Evolutionary conservation across 2,888 invertebrate genomes (phyloP), one percentile per base, ranked within the genome.

Genomic region (Homarus gammarus): DNA sequence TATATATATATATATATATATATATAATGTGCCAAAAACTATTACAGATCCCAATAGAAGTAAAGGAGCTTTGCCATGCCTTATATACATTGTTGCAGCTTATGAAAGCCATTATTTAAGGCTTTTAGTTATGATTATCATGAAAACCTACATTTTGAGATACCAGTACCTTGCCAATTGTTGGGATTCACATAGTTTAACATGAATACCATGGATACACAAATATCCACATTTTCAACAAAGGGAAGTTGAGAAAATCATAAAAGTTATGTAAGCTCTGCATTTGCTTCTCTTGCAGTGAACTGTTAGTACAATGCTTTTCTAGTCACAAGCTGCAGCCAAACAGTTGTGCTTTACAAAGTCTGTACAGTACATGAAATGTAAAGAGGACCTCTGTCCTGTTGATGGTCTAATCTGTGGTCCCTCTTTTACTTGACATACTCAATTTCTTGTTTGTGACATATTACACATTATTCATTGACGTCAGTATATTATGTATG

Each of bases 291-390:
- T 86, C 70, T 38, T 31, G 40, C 40, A 64, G 44, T 68, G 70
- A 83, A 70, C 70, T 87, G 68, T 72, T 79, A 72, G 86, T 87
- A 87, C 86, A 87, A 87, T 79, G 86, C 86, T 87, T 87, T 87
- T 87, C 79, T 87, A 79, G 79, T 87, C 79, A 79, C 68, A 72
- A 68, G 70, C 79, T 51, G 49, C 72, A 33, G 79, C 40, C 77
- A 70, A 40, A 64, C 44, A 72, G 72, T 51, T 84, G 64, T 72
- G 75, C 72, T 84, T 75, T 77, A 75, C 22, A 38, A 38, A 72
- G 40, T 22, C 38, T 61, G 27, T 75, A 27, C 44, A 61, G 51
- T 51, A 51, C 51, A 12, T 64, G 84, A 70, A 70, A 31, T 83
- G 61, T 49, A 31, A 83, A 49, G 82, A 70, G 70, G 61, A 49